phyloP scores from a whole-genome alignment of 2,888 invertebrate species.

The Monopis laevigella region DNA sequence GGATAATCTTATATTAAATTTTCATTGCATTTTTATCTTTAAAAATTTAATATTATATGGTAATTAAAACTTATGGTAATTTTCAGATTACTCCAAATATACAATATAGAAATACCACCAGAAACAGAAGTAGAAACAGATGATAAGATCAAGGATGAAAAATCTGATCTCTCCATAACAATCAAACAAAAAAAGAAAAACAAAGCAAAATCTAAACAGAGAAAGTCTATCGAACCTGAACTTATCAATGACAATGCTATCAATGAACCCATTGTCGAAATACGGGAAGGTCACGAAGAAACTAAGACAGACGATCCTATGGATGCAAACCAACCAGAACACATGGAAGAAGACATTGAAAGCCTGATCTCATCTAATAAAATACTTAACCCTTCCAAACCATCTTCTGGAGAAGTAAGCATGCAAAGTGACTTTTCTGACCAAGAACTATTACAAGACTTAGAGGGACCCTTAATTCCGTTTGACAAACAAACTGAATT shows the following conservation, averaged over 20 bases:
- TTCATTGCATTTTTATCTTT: no score
- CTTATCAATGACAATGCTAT: slow-evolving; percentile 32
- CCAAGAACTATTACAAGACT: slow-evolving; percentile 27
- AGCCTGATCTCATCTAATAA: slow-evolving; percentile 60
- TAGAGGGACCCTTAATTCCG: slow-evolving; percentile 37
- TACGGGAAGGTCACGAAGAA: slow-evolving; percentile 26
- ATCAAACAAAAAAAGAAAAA: slow-evolving; percentile 51
- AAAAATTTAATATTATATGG: no score
- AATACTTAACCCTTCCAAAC: slow-evolving; percentile 42
- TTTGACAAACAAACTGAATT: slow-evolving; percentile 58
- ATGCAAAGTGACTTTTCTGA: slow-evolving; percentile 31
- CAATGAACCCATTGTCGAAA: slow-evolving; percentile 39
- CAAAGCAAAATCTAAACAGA: slow-evolving; percentile 45
- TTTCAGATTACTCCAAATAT: slow-evolving; percentile 76
- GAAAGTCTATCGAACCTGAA: slow-evolving; percentile 46
- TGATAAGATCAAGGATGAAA: slow-evolving; percentile 35
- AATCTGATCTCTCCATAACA: slow-evolving; percentile 26
- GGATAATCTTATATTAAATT: no score
- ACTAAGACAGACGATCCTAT: slow-evolving; percentile 32
- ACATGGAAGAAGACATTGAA: slow-evolving; percentile 42
- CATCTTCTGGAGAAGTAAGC: slow-evolving; percentile 24
- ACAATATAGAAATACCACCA: slow-evolving; percentile 74
- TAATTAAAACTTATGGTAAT: no score
- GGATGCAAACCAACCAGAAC: slow-evolving; percentile 18
- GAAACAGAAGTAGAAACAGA: slow-evolving; percentile 58